A percentile compares a stretch with the other conserved stretches of the same genome.
Evolutionary conservation across 1,140 invertebrate species (phyloP).

Genomic region (Rhopalosiphum padi): DNA sequence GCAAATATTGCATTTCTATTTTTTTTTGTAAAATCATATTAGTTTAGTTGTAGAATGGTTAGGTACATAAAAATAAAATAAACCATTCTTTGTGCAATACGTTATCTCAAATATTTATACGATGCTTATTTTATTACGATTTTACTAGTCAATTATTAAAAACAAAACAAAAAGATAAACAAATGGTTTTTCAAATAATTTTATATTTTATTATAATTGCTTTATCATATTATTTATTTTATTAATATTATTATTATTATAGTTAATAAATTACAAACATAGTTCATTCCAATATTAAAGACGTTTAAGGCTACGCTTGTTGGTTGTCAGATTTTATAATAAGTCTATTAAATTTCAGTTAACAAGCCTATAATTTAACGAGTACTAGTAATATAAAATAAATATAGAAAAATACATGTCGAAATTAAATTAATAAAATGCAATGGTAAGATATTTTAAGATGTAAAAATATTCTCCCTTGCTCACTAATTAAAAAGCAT

Average conservation of each 20-base stretch:
- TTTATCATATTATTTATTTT: no score
- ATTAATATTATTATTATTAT: no score
- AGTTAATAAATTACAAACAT: neutral
- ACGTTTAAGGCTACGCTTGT: neutral
- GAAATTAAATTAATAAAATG: neutral
- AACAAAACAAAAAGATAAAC: no score
- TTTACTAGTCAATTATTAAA: neutral
- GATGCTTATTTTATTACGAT: neutral
- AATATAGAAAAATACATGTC: neutral
- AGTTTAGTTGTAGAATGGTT: neutral
- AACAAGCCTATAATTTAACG: neutral
- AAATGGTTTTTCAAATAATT: no score
- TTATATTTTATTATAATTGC: no score
- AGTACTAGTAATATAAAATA: neutral
- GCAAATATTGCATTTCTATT: neutral
- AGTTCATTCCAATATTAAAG: neutral
- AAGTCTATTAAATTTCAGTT: neutral
- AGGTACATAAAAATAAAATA: neutral
- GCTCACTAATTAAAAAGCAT: constrained; percentile 29
- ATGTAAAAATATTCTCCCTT: neutral
- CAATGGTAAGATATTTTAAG: neutral
- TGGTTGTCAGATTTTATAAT: neutral
- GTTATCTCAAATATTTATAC: neutral
- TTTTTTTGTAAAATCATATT: neutral
- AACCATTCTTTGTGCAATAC: neutral